Evolutionary conservation across 2,797 vertebrate species (phyloP), one percentile per base, ranked within the genome.

Genomic region (Megalops cyprinoides): DNA sequence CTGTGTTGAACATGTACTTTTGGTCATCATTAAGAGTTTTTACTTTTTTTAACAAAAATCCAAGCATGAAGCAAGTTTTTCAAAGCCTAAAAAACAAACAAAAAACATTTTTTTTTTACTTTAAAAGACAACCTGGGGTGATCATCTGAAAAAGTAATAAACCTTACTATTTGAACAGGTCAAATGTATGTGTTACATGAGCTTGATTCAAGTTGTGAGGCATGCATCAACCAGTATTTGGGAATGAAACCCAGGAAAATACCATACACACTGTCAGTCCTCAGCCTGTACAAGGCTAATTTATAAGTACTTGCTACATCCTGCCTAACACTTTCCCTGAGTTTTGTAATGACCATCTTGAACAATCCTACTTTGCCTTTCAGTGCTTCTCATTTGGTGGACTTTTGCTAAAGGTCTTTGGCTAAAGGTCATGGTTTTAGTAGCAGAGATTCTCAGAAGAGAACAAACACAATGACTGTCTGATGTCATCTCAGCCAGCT

Each of bases 401-500:
- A 67, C 31, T 28, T 14, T 9, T 39, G 67, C 67, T 34, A 39
- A 34, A 25, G 31, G 31, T 9, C 60, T 14, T 15, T 65, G 60
- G 31, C 62, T 20, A 14, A 62, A 34, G 31, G 62, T 67, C 62
- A 28, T 67, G 31, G 7, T 67, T 67, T 37, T 18, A 67, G 34
- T 7, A 37, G 18, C 25, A 69, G 65, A 69, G 34, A 69, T 5
- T 34, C 15, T 42, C 34, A 37, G 65, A 69, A 69, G 34, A 69
- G 65, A 15, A 42, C 34, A 23, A 69, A 23, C 20, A n/a, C 34
- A 34, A 18, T 69, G 65, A 56, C 42, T 10, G 42, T 42, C 7
- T n/a, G 58, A 77, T 67, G 23, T 48, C 53, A 74, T 80, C 79
- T 37, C 31, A 10, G 49, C 18, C 25, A 73, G 42, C 74, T 31